Evolutionary conservation across 2,888 invertebrate genomes (phyloP).

Genomic region (Palloptera scutellata): DNA sequence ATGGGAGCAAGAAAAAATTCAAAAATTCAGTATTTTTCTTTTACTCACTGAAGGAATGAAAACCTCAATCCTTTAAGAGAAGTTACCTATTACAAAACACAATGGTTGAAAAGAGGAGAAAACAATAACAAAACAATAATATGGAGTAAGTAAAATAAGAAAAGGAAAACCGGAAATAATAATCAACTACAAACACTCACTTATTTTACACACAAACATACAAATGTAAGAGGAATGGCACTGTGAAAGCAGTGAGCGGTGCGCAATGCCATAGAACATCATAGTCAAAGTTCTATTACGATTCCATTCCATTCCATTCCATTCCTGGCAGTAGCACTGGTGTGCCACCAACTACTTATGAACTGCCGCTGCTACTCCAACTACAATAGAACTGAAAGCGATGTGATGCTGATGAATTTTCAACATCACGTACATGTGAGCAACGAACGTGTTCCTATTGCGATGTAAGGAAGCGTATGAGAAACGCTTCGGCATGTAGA

Average conservation of each 20-base stretch:
- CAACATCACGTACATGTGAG: slow-evolving; percentile 57
- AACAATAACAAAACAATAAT: background rate
- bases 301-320: slow-evolving; percentile 7
- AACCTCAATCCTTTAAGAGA: too few relatives aligned
- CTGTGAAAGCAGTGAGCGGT: too few relatives aligned
- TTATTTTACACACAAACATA: background rate
- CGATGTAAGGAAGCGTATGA: slow-evolving; percentile 25
- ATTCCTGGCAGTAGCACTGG: too few relatives aligned
- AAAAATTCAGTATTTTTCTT: too few relatives aligned
- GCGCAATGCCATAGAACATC: too few relatives aligned
- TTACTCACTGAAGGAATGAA: too few relatives aligned
- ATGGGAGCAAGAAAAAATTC: too few relatives aligned
- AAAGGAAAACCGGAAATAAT: background rate
- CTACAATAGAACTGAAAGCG: too few relatives aligned
- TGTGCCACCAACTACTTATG: too few relatives aligned
- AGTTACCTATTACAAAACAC: background rate
- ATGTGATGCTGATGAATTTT: slow-evolving; percentile 53
- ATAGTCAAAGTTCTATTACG: slow-evolving; percentile 10
- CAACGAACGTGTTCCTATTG: slow-evolving; percentile 59
- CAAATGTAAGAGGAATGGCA: background rate
- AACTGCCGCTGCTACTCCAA: too few relatives aligned
- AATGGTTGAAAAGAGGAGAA: background rate
- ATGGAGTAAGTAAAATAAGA: background rate
- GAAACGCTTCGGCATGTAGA: background rate
- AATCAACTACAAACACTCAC: slow-evolving; percentile 7